phyloP scores from a whole-genome alignment of 2,797 vertebrate genomes.

The Chelonia mydas region DNA sequence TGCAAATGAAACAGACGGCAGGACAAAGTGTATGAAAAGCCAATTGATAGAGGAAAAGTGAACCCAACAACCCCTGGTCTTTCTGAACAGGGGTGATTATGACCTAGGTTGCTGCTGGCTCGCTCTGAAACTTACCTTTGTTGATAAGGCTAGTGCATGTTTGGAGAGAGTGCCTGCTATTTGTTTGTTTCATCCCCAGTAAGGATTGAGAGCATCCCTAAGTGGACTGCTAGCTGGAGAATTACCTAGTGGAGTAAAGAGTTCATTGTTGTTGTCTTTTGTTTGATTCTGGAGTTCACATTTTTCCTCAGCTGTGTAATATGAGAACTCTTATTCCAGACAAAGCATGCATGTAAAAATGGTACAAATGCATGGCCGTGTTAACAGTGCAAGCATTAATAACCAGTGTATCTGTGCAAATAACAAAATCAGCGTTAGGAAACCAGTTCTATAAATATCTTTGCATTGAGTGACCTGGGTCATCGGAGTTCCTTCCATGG shows the following conservation, averaged over 20 bases:
- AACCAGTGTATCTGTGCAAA: slow-evolving; percentile 13
- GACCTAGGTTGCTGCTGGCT: not conserved
- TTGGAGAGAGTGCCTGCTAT: not conserved
- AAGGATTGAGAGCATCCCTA: not conserved
- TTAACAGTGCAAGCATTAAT: not conserved
- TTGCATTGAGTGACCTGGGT: not conserved
- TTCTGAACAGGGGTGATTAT: rapidly evolving
- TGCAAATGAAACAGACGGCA: not conserved
- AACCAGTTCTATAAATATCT: not conserved
- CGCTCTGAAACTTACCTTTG: not conserved
- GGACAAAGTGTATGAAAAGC: not conserved
- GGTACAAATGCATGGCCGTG: slow-evolving; percentile 62
- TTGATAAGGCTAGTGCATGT: not conserved
- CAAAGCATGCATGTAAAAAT: slow-evolving; percentile 65
- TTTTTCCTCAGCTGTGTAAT: not conserved
- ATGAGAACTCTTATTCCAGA: not conserved
- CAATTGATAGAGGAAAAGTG: rapidly evolving
- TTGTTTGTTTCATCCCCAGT: not conserved
- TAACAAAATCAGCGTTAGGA: not conserved
- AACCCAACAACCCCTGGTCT: rapidly evolving
- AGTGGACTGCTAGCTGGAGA: not conserved
- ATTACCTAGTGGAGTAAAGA: not conserved
- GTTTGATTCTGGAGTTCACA: not conserved
- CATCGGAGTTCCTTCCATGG: not conserved
- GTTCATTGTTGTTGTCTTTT: not conserved